Evolutionary conservation across 2,113 vertebrate species (phyloP), one percentile per base, ranked within the genome.

Genomic region (Pollimyrus isidori): DNA sequence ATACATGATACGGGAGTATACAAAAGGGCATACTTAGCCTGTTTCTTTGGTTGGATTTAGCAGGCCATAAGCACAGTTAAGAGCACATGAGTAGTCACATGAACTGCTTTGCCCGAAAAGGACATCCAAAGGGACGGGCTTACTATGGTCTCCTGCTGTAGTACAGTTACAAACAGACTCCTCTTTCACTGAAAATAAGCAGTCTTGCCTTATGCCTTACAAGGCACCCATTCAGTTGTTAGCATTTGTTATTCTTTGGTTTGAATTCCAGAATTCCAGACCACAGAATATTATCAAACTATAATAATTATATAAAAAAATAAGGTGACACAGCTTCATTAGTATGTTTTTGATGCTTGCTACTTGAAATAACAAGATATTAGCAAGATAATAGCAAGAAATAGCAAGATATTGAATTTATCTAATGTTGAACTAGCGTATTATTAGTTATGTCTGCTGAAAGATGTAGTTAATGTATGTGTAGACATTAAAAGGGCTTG

Each of bases 51-150:
- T 83, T 89, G 87, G 89, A 93, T 94, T 93, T 94, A 89, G 91
- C 92, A 90, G 90, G 88, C 88, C 87, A 89, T 91, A 35, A 91
- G 92, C 90, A 56, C 42, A 53, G 91, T 90, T 91, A 90, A 90
- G 89, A 90, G 92, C 94, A 93, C 94, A 95, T 94, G 95, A 95
- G 94, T 88, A 92, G 91, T 95, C 95, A 95, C 94, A 95, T 95
- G 94, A 48, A 91, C 90, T 85, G 90, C 90, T 88, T 92, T 89
- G 80, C 58, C 86, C 88, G 30, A 93, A 91, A 89, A 89, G 92
- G 92, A 92, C 90, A 91, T 58, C 7, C 53, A 76, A 82, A 86
- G 21, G 7, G 88, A 19, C 9, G 80, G 49, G 21, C 65, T 19
- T 88, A 88, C 85, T 69, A 42, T 91, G 58, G 65, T 88, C 88